Conservation (phyloP, 2,888 invertebrate species). For the Odiellus spinosus region DNA sequence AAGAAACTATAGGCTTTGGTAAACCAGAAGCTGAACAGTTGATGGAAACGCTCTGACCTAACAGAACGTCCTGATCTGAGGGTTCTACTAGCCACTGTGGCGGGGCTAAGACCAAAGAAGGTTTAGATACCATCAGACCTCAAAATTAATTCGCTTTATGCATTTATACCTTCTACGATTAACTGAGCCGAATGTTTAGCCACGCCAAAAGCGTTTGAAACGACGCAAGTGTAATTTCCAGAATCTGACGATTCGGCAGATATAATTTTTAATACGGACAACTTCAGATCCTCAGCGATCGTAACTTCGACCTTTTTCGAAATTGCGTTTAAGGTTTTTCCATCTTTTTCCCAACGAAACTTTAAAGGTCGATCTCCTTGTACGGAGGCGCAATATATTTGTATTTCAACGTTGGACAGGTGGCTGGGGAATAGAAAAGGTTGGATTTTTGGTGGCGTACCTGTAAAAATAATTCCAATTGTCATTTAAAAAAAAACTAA, state of each 20-base stretch:
- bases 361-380: constrained; percentile 6
- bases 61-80: constrained; percentile 7
- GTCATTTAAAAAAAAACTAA: too few species aligned
- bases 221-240: constrained; percentile 11
- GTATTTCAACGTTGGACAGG: too few species aligned
- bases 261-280: constrained; percentile 5
- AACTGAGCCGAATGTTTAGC: constrained; percentile 9
- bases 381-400: constrained; percentile 55
- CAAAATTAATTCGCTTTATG: too few species aligned
- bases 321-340: constrained; percentile 1
- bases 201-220: constrained; percentile 4
- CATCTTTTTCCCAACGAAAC: constrained; percentile 11
- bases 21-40: too few species aligned
- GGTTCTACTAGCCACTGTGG: constrained; percentile 14
- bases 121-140: too few species aligned
- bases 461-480: too few species aligned
- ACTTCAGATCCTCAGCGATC: constrained; percentile 2
- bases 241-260: too few species aligned
- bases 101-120: too few species aligned
- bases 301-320: constrained; percentile 5
- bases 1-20: too few species aligned
- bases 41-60: too few species aligned
- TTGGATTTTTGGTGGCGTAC: too few species aligned
- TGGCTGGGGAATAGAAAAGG: too few species aligned
- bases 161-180: constrained; percentile 13